Conservation (phyloP, 2,888 invertebrate genomes). For the Metallyticus violacea region DNA sequence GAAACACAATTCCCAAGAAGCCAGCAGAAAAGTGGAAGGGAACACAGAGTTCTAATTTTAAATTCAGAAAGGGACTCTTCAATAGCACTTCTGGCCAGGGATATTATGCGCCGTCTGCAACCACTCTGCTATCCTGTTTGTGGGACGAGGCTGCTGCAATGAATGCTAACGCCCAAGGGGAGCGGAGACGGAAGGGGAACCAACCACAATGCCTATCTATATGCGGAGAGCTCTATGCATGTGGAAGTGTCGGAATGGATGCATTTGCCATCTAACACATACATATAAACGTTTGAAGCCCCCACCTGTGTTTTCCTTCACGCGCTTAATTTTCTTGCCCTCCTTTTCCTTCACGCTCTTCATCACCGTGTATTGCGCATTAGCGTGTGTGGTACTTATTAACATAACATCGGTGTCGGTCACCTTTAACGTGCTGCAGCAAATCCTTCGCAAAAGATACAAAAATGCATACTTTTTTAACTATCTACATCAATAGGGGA, state of each 20-base stretch:
- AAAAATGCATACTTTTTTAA: too few species aligned
- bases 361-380: neutral
- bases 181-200: neutral
- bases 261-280: neutral
- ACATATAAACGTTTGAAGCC: neutral
- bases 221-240: neutral
- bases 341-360: neutral
- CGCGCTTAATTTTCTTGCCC: neutral
- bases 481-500: too few species aligned
- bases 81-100: neutral
- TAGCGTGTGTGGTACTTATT: neutral
- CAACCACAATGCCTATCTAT: neutral
- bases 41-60: neutral
- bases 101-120: neutral
- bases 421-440: too few species aligned
- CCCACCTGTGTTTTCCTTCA: neutral
- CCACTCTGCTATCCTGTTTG: neutral
- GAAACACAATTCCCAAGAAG: neutral
- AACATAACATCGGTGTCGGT: neutral
- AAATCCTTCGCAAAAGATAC: too few species aligned
- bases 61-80: neutral
- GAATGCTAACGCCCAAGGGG: neutral
- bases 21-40: neutral
- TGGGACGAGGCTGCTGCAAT: neutral
- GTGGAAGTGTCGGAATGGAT: neutral